These are phyloP conservation scores for Coremacera marginata DNA, from an alignment of 2,888 invertebrate genomes.

Conservation along the genomic window DNA sequence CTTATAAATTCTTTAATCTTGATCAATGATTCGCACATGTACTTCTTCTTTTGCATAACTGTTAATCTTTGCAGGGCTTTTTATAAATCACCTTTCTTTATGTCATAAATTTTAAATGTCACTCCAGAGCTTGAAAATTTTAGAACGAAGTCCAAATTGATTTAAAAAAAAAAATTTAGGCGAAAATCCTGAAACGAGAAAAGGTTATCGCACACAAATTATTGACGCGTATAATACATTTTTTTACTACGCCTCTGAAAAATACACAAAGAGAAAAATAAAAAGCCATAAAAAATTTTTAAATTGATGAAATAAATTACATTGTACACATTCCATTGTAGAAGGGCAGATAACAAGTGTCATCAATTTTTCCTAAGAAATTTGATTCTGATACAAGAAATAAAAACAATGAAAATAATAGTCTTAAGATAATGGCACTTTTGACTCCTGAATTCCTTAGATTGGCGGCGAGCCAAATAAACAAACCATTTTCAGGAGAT, in stretches of 20 bases:
- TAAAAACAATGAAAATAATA: not conserved
- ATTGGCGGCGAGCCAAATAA: constrained; percentile 9
- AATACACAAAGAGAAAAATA: not conserved
- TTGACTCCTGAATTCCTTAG: not conserved
- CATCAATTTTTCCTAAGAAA: not conserved
- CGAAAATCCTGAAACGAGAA: not conserved
- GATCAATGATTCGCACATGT: no score
- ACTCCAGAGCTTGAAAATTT: not conserved
- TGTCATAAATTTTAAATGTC: not conserved
- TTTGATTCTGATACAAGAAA: not conserved
- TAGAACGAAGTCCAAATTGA: not conserved
- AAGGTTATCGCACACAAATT: not conserved
- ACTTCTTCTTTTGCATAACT: no score
- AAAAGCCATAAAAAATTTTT: not conserved
- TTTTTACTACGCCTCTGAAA: not conserved
- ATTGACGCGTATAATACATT: not conserved
- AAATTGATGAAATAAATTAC: not conserved
- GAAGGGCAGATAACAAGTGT: not conserved
- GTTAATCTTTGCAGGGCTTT: no score
- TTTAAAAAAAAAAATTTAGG: not conserved
- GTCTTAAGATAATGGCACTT: not conserved
- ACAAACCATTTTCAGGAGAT: no score
- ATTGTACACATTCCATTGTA: not conserved
- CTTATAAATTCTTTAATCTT: no score
- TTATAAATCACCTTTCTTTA: not conserved